These are phyloP conservation scores for Fulmarus glacialis DNA, from an alignment of 2,113 vertebrate genomes.

Conservation along the genomic window DNA sequence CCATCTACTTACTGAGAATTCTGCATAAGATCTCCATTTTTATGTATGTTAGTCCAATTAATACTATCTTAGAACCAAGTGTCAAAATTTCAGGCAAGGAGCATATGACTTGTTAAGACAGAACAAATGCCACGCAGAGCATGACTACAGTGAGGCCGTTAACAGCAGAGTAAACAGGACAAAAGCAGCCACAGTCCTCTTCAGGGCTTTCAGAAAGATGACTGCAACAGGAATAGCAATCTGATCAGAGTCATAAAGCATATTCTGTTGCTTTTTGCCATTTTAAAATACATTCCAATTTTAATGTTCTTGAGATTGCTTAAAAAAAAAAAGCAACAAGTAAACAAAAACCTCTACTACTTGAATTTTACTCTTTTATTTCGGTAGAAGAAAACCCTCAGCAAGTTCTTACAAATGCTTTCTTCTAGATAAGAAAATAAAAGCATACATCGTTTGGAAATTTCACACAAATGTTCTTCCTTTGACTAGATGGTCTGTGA, in stretches of 20 bases:
- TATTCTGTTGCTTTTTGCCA: not conserved
- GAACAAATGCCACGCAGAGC: not conserved
- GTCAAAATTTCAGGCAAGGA: not conserved
- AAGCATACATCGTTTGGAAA: not conserved
- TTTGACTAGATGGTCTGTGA: not conserved
- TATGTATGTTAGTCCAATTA: not conserved
- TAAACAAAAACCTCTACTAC: not conserved
- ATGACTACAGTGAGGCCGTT: not conserved
- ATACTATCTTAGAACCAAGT: not conserved
- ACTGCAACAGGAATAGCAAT: not conserved
- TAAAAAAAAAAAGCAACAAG: not conserved
- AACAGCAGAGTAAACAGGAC: not conserved
- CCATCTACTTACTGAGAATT: not conserved
- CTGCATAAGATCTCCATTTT: not conserved
- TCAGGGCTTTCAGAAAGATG: not conserved
- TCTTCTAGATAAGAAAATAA: not conserved
- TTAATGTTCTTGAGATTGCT: not conserved
- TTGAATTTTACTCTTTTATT: not conserved
- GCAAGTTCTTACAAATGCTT: not conserved
- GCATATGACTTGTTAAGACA: not conserved
- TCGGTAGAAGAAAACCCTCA: not conserved
- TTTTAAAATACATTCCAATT: not conserved
- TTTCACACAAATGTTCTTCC: not conserved
- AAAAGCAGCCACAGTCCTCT: not conserved
- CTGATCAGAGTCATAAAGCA: not conserved